Base-by-base conservation (phyloP, 2,888 invertebrate species). In the Laspeyria flexula region DNA sequence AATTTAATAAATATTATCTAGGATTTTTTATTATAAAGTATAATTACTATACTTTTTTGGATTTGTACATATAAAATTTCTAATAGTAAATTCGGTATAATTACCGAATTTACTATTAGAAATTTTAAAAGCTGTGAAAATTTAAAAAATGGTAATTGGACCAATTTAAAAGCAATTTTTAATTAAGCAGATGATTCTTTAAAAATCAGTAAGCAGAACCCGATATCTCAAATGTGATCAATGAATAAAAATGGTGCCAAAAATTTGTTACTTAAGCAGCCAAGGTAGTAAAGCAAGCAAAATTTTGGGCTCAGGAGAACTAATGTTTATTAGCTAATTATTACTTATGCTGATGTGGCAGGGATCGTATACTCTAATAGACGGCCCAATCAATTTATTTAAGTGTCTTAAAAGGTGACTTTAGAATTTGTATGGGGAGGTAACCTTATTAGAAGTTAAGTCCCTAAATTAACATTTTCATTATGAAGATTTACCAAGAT, bases 141-240 rank as follows among this genome's bases (percentile, higher is more conserved):
- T n/a, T n/a, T n/a, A n/a, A n/a, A n/a, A n/a, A n/a, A n/a, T n/a
- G n/a, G n/a, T n/a, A n/a, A n/a, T n/a, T n/a, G n/a, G n/a, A n/a
- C n/a, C n/a, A n/a, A n/a, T n/a, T n/a, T n/a, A n/a, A n/a, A n/a
- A n/a, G n/a, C n/a, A n/a, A n/a, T n/a, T n/a, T n/a, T n/a, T n/a
- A n/a, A n/a, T n/a, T n/a, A n/a, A n/a, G n/a, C n/a, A n/a, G 46
- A n/a, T 60, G 65, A 68, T 67, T 62, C 29, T 31, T 45, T 65
- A 58, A 53, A 65, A 65, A 67, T 58, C 62, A 60, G 65, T 57
- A 46, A 59, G 51, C 63, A 55, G 52, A 52, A 50, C 55, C 52
- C 25, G 54, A 54, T 61, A 52, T 58, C 60, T 49, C 43, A 58
- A 59, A 65, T 58, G 54, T 69, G 65, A 68, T 62, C 65, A 68